Percentiles rank a stretch among this genome's conserved stretches.
Conservation (phyloP, 2,797 vertebrate genomes). For the Sebastes cheni region DNA sequence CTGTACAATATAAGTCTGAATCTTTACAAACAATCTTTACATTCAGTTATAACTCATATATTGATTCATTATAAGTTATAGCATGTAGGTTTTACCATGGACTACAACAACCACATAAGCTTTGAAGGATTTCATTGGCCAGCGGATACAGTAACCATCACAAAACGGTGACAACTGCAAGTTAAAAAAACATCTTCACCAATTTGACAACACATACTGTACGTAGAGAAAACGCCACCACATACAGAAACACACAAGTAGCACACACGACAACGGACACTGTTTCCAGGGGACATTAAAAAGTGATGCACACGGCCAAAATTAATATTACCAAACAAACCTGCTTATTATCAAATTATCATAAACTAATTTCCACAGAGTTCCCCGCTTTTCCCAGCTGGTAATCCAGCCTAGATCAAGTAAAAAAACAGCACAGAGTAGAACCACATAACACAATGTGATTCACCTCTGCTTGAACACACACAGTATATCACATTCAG, state of each 20-base stretch:
- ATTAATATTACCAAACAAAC: background rate
- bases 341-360: background rate
- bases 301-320: background rate
- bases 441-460: background rate
- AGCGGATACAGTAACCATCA: background rate
- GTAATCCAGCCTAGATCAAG: background rate
- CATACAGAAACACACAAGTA: background rate
- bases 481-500: slow-evolving; percentile 32
- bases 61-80: background rate
- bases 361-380: background rate
- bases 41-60: slow-evolving; percentile 4
- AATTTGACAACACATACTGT: background rate
- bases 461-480: background rate
- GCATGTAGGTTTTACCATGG: background rate
- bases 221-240: background rate
- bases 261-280: background rate
- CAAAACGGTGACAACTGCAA: background rate
- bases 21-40: background rate
- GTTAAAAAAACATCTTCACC: background rate
- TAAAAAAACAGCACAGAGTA: slow-evolving; percentile 11
- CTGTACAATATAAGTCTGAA: background rate
- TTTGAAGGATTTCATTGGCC: slow-evolving; percentile 6
- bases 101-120: background rate
- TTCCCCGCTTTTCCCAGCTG: background rate
- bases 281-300: background rate